Percentiles rank a stretch among this genome's conserved stretches.
Evolutionary conservation across 2,888 invertebrate species (phyloP).

Genomic region (Spodoptera exigua): DNA sequence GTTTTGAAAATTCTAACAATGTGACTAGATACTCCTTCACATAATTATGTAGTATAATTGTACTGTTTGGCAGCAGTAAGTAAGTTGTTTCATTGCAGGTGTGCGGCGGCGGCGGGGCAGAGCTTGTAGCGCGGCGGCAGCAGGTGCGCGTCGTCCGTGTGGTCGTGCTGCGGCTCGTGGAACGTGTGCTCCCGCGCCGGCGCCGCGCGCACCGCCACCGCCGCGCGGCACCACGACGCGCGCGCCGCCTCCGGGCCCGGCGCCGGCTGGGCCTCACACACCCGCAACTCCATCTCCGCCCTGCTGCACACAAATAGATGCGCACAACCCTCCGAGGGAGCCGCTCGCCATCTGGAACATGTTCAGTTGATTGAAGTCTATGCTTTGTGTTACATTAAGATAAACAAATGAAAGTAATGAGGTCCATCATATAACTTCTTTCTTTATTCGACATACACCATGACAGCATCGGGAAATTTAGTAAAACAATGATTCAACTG

Average conservation of each 20-base stretch:
- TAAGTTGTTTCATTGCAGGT: too few species aligned
- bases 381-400: too few species aligned
- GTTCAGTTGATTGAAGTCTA: too few species aligned
- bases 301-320: conserved; percentile 38
- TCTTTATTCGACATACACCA: too few species aligned
- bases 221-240: conserved; percentile 63
- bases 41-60: too few species aligned
- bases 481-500: too few species aligned
- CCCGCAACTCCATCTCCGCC: conserved; percentile 18
- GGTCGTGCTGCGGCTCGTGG: conserved; percentile 60
- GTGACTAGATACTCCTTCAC: too few species aligned
- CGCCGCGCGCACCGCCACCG: conserved; percentile 56
- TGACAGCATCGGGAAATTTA: too few species aligned
- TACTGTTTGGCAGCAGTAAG: too few species aligned
- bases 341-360: conserved; percentile 27
- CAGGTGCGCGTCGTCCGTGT: conserved; percentile 66
- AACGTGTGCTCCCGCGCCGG: conserved; percentile 65
- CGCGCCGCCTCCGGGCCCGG: conserved; percentile 12
- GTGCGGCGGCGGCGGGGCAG: neutral
- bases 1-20: too few species aligned
- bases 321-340: conserved; percentile 56
- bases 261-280: conserved; percentile 12
- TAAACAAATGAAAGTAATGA: too few species aligned
- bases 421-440: too few species aligned
- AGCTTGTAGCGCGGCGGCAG: conserved; percentile 44